Percentiles rank a stretch among this genome's conserved stretches.
These are phyloP conservation scores for Drosophila quadrilineata DNA, from an alignment of 1,140 invertebrate species.

Conservation along the genomic window DNA sequence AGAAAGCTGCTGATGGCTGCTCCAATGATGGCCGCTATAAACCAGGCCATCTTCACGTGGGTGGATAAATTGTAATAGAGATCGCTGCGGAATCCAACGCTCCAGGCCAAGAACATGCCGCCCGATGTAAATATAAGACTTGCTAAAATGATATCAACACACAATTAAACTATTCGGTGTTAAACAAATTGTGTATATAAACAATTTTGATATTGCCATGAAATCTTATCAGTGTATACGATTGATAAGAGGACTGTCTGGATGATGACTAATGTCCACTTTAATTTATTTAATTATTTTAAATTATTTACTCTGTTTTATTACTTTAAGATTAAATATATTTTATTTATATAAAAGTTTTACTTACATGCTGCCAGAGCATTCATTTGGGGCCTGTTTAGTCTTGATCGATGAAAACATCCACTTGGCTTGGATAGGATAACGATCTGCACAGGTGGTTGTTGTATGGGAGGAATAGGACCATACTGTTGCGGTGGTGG, in stretches of 20 bases:
- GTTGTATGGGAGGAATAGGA: not conserved
- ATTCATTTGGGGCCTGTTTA: conserved; percentile 45
- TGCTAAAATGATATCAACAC: conserved; percentile 16
- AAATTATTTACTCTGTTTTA: too few species aligned
- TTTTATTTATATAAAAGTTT: too few species aligned
- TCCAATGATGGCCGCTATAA: conserved; percentile 57
- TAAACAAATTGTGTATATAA: too few species aligned
- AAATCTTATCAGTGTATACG: too few species aligned
- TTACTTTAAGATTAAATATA: too few species aligned
- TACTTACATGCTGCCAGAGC: conserved; percentile 40
- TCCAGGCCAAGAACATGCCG: conserved; percentile 62
- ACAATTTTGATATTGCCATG: too few species aligned
- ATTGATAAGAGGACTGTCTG: too few species aligned
- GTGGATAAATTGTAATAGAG: not conserved
- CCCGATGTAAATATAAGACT: conserved; percentile 51
- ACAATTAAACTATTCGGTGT: too few species aligned
- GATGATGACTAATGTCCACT: too few species aligned
- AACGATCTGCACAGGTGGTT: not conserved
- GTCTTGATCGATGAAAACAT: conserved; percentile 14
- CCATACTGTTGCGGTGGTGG: conserved; percentile 16
- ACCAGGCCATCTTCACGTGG: conserved; percentile 51
- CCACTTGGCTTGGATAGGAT: conserved; percentile 13
- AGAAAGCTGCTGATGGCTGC: conserved; percentile 28
- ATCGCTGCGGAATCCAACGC: conserved; percentile 35
- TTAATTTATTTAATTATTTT: too few species aligned